Percentiles rank a stretch among this genome's conserved stretches.
phyloP scores from a whole-genome alignment of 2,113 vertebrate species.

The Suncus etruscus region DNA sequence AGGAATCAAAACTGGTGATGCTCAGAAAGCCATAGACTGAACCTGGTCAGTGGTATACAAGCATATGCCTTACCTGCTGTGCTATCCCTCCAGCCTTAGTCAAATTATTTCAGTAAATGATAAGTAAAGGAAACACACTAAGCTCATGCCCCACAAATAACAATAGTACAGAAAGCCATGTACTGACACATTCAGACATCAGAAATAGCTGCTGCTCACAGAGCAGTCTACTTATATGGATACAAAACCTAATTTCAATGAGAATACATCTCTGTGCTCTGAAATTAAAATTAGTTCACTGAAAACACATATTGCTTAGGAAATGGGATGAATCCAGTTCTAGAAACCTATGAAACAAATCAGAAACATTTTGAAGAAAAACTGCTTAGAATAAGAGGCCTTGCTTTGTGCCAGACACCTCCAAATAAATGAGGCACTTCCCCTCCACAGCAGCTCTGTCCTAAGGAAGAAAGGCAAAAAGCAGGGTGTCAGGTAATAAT shows the following conservation, averaged over 20 bases:
- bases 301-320: conserved; percentile 58
- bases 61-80: too few relatives aligned
- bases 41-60: too few relatives aligned
- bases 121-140: conserved; percentile 57
- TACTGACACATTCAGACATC: not conserved
- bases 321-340: conserved; percentile 71
- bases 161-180: conserved; percentile 38
- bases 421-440: conserved; percentile 68
- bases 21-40: too few relatives aligned
- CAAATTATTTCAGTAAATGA: conserved; percentile 33
- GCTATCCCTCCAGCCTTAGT: not conserved
- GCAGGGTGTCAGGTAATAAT: not conserved
- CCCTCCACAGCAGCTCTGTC: conserved; percentile 57
- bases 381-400: conserved; percentile 61
- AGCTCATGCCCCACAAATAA: conserved; percentile 50
- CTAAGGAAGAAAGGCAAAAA: not conserved
- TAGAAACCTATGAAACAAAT: conserved; percentile 71
- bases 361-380: conserved; percentile 77
- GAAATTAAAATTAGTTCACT: conserved; percentile 49
- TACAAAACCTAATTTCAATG: not conserved
- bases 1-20: too few relatives aligned
- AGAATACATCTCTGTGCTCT: conserved; percentile 38
- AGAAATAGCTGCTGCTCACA: not conserved
- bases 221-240: conserved; percentile 55
- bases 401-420: conserved; percentile 55